Evolutionary conservation across 2,888 invertebrate species (phyloP), one percentile per base, ranked within the genome.

Genomic region (Plemyria rubiginata): DNA sequence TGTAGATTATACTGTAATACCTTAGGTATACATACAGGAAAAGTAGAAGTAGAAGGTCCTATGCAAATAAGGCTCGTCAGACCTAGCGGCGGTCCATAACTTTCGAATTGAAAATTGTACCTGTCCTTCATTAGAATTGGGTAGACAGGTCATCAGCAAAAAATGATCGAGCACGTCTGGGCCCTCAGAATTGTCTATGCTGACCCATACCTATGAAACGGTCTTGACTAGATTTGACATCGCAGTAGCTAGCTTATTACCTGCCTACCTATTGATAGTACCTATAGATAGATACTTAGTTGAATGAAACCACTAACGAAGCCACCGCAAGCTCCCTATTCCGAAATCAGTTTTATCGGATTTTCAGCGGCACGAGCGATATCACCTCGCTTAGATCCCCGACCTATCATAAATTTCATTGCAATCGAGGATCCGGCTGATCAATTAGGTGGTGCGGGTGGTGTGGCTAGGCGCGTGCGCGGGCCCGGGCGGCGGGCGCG

Each of bases 351-450:
- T 69, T 78, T 79, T 80, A 82, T 80, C 78, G 65, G 80, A 78
- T 80, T 76, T 78, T 77, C 75, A 77, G 75, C 73, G 74, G 75
- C 76, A 75, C 74, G 73, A 73, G 63, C 74, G 80, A 76, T 83
- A 85, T 85, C 81, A 80, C 80, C 81, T 86, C 88, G 87, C 88
- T 88, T 86, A 87, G 88, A 89, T 90, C 88, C 85, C 85, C 87
- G 87, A 86, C 78, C 85, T 87, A 86, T 90, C 88, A 89, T 91
- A 90, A 90, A 90, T 90, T 90, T 89, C 83, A 88, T 88, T 87
- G 88, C 88, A 87, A 88, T 88, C 87, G 86, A 79, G 88, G 86
- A 87, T 87, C 86, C 83, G 85, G 85, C 86, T 90, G 91, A 90
- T 90, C 90, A 90, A 90, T 90, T 84, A 15, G 50, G 50, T 77